Conservation (phyloP, 2,797 vertebrate species). For the Xenopus petersii region DNA sequence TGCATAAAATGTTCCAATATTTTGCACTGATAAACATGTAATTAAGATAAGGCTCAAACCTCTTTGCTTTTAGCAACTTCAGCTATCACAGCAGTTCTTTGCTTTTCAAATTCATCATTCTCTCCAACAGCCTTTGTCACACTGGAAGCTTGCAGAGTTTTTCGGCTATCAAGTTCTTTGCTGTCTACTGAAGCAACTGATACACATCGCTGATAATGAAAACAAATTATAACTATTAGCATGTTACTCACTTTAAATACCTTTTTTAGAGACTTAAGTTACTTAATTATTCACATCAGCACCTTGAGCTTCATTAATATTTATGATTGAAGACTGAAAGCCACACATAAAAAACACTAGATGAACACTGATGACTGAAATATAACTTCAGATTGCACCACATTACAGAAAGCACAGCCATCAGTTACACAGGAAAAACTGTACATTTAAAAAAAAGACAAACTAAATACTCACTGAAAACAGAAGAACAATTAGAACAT, state of each 20-base stretch:
- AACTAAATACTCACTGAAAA: too few species aligned
- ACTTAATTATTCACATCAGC: too few species aligned
- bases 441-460: too few species aligned
- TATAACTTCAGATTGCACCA: too few species aligned
- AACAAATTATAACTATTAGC: not conserved
- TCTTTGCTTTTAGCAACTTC: conserved; percentile 97
- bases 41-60: conserved; percentile 60
- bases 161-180: conserved; percentile 87
- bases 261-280: too few species aligned
- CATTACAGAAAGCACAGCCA: too few species aligned
- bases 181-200: conserved; percentile 82
- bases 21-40: not conserved
- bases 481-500: too few species aligned
- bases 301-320: too few species aligned
- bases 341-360: too few species aligned
- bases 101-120: conserved; percentile 96
- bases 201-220: conserved; percentile 73
- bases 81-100: conserved; percentile 91
- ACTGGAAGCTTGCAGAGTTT: conserved; percentile 81
- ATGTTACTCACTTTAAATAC: not conserved
- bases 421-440: too few species aligned
- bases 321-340: too few species aligned
- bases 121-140: conserved; percentile 74
- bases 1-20: not conserved
- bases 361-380: too few species aligned